Conservation (phyloP, 2,797 vertebrate genomes). For the Cottoperca gobio region DNA sequence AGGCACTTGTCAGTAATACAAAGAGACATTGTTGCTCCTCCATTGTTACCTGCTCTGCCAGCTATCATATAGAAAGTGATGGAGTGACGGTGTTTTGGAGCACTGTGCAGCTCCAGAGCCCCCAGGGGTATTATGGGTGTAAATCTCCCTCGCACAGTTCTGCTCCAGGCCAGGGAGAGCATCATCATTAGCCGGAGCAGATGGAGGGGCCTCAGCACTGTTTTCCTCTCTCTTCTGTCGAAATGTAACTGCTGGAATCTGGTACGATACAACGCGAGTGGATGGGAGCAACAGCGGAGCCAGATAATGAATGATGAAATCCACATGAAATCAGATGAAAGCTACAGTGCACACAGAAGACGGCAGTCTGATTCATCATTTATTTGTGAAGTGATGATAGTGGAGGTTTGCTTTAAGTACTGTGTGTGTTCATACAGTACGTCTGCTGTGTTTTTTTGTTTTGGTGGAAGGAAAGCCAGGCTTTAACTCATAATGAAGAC, state of each 20-base stretch:
- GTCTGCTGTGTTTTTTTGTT: slow-evolving; percentile 44
- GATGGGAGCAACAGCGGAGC: slow-evolving; percentile 62
- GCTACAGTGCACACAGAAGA: slow-evolving; percentile 48
- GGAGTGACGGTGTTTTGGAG: slow-evolving; percentile 77
- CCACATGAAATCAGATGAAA: slow-evolving; percentile 79
- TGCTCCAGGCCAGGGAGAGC: slow-evolving; percentile 77
- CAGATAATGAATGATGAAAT: slow-evolving; percentile 81
- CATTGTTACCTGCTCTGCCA: slow-evolving; percentile 80
- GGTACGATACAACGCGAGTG: slow-evolving; percentile 58
- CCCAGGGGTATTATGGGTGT: slow-evolving; percentile 79
- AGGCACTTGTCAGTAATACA: slow-evolving; percentile 82
- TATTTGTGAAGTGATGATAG: slow-evolving; percentile 66
- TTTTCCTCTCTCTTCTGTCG: slow-evolving; percentile 60
- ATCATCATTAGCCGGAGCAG: slow-evolving; percentile 81
- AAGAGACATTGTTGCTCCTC: slow-evolving; percentile 80
- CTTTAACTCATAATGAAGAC: neutral
- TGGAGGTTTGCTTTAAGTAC: slow-evolving; percentile 47
- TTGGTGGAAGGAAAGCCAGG: slow-evolving; percentile 8
- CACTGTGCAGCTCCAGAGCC: slow-evolving; percentile 51
- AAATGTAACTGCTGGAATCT: slow-evolving; percentile 75
- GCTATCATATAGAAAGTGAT: slow-evolving; percentile 79
- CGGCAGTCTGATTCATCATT: slow-evolving; percentile 73
- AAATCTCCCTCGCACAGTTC: slow-evolving; percentile 78
- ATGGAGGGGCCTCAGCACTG: slow-evolving; percentile 72
- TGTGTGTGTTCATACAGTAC: slow-evolving; percentile 19